Evolutionary conservation across 2,888 invertebrate species (phyloP), one percentile per base, ranked within the genome.

Genomic region (Mylabris sibirica): DNA sequence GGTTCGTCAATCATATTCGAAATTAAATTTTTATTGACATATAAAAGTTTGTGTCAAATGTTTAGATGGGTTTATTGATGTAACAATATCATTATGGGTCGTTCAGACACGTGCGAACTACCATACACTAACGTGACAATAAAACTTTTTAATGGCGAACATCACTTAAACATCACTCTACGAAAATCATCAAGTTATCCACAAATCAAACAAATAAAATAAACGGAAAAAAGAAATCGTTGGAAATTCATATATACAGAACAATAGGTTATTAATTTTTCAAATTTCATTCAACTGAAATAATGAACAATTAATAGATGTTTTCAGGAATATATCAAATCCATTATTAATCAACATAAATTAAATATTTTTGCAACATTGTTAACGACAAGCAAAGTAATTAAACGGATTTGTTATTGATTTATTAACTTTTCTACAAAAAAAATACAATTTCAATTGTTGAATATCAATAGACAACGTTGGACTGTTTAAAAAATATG

Each of bases 61-160:
- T 81, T 82, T 81, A 82, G 83, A 84, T 84, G 81, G 81, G 83
- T 84, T 84, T 84, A 84, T 84, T 84, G 84, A 83, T 84, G 83
- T 84, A 83, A 84, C 84, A 84, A 83, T 84, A 84, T 84, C 84
- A 83, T 84, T 84, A 84, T 81, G 79, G 81, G 78, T 78, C 79
- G 79, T 82, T 82, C 79, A 77, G 80, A 80, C 83, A 82, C 84
- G 84, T 84, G 84, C 83, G 81, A 84, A 84, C 82, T 83, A 79
- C 83, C 82, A 79, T 81, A 82, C n/a, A n/a, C 82, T 83, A 82
- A 84, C 82, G 80, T 78, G 82, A 80, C 83, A 82, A 84, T 84
- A 84, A 84, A 84, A 84, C 78, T 82, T 84, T 84, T 84, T 84
- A 84, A 84, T 84, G 84, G 82, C 82, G 78, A 75, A 80, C 81